Conservation (phyloP, 2,888 invertebrate genomes). For the Dorcus parallelipipedus region DNA sequence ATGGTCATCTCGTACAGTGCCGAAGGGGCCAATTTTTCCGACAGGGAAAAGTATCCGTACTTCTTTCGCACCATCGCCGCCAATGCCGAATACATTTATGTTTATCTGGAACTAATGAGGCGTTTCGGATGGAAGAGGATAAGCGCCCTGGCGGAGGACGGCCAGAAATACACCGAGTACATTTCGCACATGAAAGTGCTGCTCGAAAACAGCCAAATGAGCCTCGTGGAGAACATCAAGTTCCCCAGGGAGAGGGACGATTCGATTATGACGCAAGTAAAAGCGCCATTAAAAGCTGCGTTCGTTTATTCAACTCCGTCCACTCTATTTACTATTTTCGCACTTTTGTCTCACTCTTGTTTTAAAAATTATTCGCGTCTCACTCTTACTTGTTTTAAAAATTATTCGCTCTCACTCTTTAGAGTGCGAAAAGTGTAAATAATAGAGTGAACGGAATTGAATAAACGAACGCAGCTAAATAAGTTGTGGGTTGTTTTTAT, state of each 20-base stretch:
- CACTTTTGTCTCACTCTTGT: no score
- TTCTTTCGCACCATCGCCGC: slow-evolving; percentile 80
- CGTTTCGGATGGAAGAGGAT: slow-evolving; percentile 66
- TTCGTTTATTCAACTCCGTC: no score
- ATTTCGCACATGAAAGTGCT: slow-evolving; percentile 67
- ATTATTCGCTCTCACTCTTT: no score
- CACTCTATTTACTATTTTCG: no score
- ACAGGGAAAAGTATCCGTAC: slow-evolving; percentile 68
- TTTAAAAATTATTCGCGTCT: no score
- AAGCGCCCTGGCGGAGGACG: slow-evolving; percentile 75
- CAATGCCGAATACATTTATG: slow-evolving; percentile 66
- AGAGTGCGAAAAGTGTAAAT: no score
- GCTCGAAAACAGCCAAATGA: slow-evolving; percentile 60
- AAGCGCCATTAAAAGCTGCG: no score
- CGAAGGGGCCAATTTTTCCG: slow-evolving; percentile 69
- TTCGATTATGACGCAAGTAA: slow-evolving; percentile 46
- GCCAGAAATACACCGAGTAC: slow-evolving; percentile 75
- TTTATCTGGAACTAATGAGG: slow-evolving; percentile 62
- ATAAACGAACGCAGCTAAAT: no score
- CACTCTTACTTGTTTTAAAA: no score
- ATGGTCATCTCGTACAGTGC: slow-evolving; percentile 76
- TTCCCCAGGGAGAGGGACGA: slow-evolving; percentile 56
- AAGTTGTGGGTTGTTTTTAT: no score
- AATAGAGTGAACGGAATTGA: no score
- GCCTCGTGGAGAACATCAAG: slow-evolving; percentile 65